A percentile compares a stretch with the other conserved stretches of the same genome.
These are phyloP conservation scores for Drepana falcataria DNA, from an alignment of 2,888 invertebrate species.

Conservation along the genomic window DNA sequence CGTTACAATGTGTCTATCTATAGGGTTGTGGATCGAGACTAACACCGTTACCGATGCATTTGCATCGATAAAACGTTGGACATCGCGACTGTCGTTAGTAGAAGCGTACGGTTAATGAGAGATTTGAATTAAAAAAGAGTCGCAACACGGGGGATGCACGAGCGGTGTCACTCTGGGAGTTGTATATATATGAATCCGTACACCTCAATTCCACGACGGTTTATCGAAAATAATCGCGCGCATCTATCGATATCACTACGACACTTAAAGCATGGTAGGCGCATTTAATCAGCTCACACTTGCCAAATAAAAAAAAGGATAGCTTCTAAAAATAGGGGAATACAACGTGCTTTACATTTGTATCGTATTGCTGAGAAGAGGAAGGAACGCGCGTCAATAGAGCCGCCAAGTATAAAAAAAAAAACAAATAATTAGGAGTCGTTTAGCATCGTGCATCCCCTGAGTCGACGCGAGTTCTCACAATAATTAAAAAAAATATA, in stretches of 20 bases:
- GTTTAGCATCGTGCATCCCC: slow-evolving; percentile 78
- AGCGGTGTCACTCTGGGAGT: slow-evolving; percentile 36
- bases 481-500: slow-evolving; percentile 44
- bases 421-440: slow-evolving; percentile 40
- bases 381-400: slow-evolving; percentile 23
- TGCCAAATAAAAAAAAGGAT: slow-evolving; percentile 37
- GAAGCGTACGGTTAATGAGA: slow-evolving; percentile 70
- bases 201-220: slow-evolving; percentile 45
- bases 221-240: slow-evolving; percentile 21
- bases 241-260: slow-evolving; percentile 47
- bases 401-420: slow-evolving; percentile 22
- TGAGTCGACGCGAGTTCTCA: slow-evolving; percentile 65
- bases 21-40: slow-evolving; percentile 75
- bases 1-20: slow-evolving; percentile 55
- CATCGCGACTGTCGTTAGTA: slow-evolving; percentile 65
- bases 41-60: slow-evolving; percentile 32
- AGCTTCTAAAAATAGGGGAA: slow-evolving; percentile 41
- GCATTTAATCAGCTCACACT: slow-evolving; percentile 38
- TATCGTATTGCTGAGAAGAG: slow-evolving; percentile 14
- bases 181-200: slow-evolving; percentile 36
- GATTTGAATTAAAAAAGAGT: slow-evolving; percentile 28
- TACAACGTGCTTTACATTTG: slow-evolving; percentile 57
- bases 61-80: slow-evolving; percentile 32
- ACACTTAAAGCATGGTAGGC: slow-evolving; percentile 67
- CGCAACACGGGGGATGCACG: slow-evolving; percentile 75